Conservation (phyloP, 35 echinoderm and acorn worm genomes). For the Ptychodera flava region DNA sequence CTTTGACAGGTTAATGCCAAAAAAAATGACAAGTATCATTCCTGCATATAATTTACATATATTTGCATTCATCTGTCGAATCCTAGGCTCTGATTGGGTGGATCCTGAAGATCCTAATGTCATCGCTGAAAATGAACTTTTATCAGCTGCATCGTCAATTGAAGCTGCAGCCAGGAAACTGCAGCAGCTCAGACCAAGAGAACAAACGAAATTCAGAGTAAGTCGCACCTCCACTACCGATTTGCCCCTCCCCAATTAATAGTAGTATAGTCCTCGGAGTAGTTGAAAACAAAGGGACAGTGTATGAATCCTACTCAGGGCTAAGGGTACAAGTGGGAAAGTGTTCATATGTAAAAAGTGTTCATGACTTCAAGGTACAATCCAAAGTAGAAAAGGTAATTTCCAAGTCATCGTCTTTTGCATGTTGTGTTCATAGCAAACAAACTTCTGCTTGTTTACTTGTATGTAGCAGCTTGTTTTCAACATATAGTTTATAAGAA, state of each 20-base stretch:
- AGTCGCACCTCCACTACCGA: no score
- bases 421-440: no score
- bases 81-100: slow-evolving; percentile 85
- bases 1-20: no score
- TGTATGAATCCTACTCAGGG: neutral
- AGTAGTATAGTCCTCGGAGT: neutral
- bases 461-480: no score
- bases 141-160: slow-evolving; percentile 86
- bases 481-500: no score
- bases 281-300: neutral
- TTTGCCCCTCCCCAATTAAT: no score
- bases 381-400: no score
- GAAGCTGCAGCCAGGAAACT: slow-evolving; percentile 94
- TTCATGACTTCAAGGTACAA: no score
- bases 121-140: slow-evolving; percentile 90
- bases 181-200: slow-evolving; percentile 62
- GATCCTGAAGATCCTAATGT: slow-evolving; percentile 96
- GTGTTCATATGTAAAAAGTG: no score
- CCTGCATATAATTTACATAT: neutral
- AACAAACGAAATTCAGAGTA: slow-evolving; percentile 52
- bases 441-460: no score
- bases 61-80: neutral
- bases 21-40: no score
- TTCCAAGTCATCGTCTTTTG: no score
- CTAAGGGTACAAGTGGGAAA: neutral